A percentile compares a stretch with the other conserved stretches of the same genome.
Conservation (phyloP, 2,888 invertebrate species). For the Acanthosoma haemorrhoidale region DNA sequence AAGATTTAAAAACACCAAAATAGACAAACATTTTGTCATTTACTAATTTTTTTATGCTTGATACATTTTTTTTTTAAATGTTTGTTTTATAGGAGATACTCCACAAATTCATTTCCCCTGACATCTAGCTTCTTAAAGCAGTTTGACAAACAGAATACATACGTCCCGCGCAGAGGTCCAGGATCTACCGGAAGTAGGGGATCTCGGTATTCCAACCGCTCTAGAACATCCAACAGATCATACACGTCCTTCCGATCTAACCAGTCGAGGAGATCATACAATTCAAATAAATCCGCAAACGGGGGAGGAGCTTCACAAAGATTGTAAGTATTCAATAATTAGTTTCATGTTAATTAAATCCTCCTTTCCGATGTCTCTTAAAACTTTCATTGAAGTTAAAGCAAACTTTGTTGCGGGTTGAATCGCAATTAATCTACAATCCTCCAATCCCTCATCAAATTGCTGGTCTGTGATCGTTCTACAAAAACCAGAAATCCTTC, state of each 20-base stretch:
- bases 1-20: too few species aligned
- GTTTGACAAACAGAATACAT: not conserved
- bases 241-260: constrained; percentile 7
- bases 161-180: not conserved
- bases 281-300: not conserved
- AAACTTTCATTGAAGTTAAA: too few species aligned
- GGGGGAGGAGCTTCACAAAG: not conserved
- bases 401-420: too few species aligned
- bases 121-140: not conserved
- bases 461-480: too few species aligned
- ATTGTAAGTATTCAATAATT: too few species aligned
- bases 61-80: not conserved
- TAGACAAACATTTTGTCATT: too few species aligned
- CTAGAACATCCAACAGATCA: not conserved
- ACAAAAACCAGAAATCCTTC: too few species aligned
- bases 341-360: too few species aligned
- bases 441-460: too few species aligned
- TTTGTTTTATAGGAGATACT: not conserved
- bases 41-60: too few species aligned
- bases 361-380: too few species aligned
- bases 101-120: not conserved
- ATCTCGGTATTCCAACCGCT: not conserved
- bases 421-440: too few species aligned
- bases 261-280: not conserved
- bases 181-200: constrained; percentile 7